Evolutionary conservation across 1,140 invertebrate species (phyloP).

Genomic region (Hypothenemus hampei): DNA sequence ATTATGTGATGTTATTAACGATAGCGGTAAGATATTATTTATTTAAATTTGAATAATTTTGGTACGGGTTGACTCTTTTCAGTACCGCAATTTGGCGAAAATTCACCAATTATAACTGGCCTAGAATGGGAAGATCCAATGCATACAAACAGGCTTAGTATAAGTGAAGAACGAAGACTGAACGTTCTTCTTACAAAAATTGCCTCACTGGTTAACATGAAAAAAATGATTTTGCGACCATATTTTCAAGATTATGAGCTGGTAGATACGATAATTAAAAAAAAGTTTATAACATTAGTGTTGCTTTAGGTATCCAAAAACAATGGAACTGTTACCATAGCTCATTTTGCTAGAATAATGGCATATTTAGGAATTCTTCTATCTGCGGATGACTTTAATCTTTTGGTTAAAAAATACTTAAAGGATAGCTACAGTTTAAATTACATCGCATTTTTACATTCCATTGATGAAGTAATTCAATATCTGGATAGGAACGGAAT

Average conservation of each 20-base stretch:
- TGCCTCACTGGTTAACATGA: slow-evolving; percentile 50
- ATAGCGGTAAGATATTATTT: slow-evolving; percentile 45
- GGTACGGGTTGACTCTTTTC: slow-evolving; percentile 17
- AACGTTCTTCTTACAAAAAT: slow-evolving; percentile 64
- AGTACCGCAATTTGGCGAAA: slow-evolving; percentile 50
- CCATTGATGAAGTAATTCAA: slow-evolving; percentile 48
- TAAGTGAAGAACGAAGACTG: slow-evolving; percentile 56
- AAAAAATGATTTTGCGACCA: slow-evolving; percentile 56
- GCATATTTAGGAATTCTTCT: slow-evolving; percentile 60
- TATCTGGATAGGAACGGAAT: slow-evolving; percentile 56
- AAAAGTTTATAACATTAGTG: too few species aligned
- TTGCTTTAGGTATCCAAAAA: slow-evolving; percentile 61
- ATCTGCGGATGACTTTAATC: slow-evolving; percentile 59
- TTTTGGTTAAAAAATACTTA: slow-evolving; percentile 62
- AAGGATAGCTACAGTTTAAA: slow-evolving; percentile 66
- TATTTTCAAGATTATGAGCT: slow-evolving; percentile 74
- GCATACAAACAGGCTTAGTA: slow-evolving; percentile 55
- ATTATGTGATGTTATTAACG: slow-evolving; percentile 64
- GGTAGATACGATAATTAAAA: slow-evolving; percentile 43
- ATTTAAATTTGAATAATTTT: background rate
- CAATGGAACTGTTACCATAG: slow-evolving; percentile 61
- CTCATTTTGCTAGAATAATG: slow-evolving; percentile 65
- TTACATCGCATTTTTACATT: slow-evolving; percentile 64
- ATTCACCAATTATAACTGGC: slow-evolving; percentile 49
- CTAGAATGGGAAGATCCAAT: slow-evolving; percentile 60